A percentile compares a stretch with the other conserved stretches of the same genome.
These are phyloP conservation scores for Ammodytes marinus DNA, from an alignment of 2,113 vertebrate genomes.

Conservation along the genomic window DNA sequence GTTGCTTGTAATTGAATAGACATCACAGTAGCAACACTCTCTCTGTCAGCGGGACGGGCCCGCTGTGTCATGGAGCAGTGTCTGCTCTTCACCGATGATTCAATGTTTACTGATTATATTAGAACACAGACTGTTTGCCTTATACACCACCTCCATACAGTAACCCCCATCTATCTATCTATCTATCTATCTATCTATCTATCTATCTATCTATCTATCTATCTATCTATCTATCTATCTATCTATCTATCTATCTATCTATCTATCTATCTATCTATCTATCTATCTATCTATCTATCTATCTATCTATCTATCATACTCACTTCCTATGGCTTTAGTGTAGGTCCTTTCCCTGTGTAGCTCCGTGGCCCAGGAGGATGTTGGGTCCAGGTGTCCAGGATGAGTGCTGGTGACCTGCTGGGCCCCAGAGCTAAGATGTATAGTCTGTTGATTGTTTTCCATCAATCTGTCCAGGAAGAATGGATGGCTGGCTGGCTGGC, in stretches of 20 bases:
- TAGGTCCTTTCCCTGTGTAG: slow-evolving; percentile 41
- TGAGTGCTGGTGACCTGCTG: slow-evolving; percentile 74
- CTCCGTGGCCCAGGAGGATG: slow-evolving; percentile 74
- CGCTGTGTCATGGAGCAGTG: slow-evolving; percentile 34
- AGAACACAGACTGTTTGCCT: slow-evolving; percentile 55
- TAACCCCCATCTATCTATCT: slow-evolving; percentile 16
- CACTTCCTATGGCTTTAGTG: slow-evolving; percentile 55
- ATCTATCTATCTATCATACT: not conserved
- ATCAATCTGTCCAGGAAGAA: slow-evolving; percentile 98
- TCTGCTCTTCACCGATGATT: slow-evolving; percentile 56
- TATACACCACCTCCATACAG: slow-evolving; percentile 51
- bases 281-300: too few relatives aligned
- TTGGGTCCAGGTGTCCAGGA: slow-evolving; percentile 81
- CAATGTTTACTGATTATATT: slow-evolving; percentile 74
- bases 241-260: too few relatives aligned
- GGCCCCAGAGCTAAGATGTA: slow-evolving; percentile 61
- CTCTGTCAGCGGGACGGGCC: slow-evolving; percentile 48
- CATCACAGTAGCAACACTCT: slow-evolving; percentile 62
- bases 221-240: too few relatives aligned
- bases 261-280: too few relatives aligned
- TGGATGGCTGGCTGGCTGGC: slow-evolving; percentile 86
- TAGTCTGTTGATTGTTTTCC: slow-evolving; percentile 93
- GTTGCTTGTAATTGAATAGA: slow-evolving; percentile 77
- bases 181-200: too few relatives aligned
- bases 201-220: too few relatives aligned